These are phyloP conservation scores for Anaspis maculata DNA, from an alignment of 2,888 invertebrate species.

Conservation along the genomic window DNA sequence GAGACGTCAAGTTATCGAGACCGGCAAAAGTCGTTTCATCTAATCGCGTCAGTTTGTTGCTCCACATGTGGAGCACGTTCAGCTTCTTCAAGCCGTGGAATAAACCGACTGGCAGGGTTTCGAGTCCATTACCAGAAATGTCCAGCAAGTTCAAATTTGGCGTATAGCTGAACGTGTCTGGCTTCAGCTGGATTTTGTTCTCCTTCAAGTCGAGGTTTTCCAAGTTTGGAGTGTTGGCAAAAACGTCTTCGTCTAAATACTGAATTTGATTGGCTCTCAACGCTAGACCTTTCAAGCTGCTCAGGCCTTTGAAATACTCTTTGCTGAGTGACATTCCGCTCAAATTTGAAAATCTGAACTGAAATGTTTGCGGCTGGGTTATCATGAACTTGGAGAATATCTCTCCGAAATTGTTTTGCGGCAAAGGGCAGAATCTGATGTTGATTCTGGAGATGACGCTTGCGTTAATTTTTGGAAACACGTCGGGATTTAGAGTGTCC, in stretches of 20 bases:
- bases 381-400: too few relatives aligned
- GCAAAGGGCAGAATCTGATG: neutral
- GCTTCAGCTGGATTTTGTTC: constrained; percentile 43
- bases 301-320: neutral
- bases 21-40: neutral
- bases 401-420: too few relatives aligned
- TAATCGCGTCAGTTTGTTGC: neutral
- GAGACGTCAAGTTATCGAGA: neutral
- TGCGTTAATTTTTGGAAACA: neutral
- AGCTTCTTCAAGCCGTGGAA: neutral
- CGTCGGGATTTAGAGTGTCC: too few relatives aligned
- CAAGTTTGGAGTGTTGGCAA: constrained; percentile 32
- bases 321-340: neutral
- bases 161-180: neutral
- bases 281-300: neutral
- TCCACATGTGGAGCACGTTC: neutral
- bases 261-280: neutral
- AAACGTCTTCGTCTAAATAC: neutral
- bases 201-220: constrained; percentile 52
- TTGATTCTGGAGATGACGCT: neutral
- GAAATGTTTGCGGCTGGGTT: too few relatives aligned
- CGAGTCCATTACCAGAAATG: neutral
- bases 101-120: neutral
- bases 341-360: too few relatives aligned
- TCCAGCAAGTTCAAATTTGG: neutral